Conservation (phyloP, 2,888 invertebrate species). For the Apotomis capreana region DNA sequence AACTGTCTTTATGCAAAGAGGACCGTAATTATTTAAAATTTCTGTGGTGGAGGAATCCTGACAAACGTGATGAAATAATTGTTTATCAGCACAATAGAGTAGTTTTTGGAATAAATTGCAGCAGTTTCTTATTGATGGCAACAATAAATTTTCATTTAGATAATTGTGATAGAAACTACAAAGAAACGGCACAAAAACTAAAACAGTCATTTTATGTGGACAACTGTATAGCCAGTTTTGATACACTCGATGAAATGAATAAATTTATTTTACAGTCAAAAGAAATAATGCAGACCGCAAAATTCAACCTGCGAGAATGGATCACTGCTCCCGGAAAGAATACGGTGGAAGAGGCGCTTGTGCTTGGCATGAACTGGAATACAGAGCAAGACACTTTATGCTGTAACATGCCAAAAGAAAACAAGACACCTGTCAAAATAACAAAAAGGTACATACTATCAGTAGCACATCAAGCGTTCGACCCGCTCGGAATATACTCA, state of each 20-base stretch:
- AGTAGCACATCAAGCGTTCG: no score
- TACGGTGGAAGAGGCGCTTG: not conserved
- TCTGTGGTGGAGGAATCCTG: conserved; percentile 8
- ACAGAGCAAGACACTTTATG: not conserved
- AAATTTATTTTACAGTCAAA: not conserved
- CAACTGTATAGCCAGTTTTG: conserved; percentile 37
- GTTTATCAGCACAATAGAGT: conserved; percentile 16
- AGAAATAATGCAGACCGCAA: not conserved
- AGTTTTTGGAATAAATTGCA: conserved; percentile 35
- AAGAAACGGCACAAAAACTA: conserved; percentile 23
- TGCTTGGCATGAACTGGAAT: conserved; percentile 2
- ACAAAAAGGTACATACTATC: no score
- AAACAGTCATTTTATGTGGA: conserved; percentile 37
- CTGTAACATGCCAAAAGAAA: not conserved
- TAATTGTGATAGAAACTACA: not conserved
- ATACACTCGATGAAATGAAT: not conserved
- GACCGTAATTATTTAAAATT: conserved; percentile 12
- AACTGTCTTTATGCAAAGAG: not conserved
- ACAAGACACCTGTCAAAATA: no score
- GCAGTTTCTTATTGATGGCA: conserved; percentile 32
- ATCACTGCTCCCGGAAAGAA: not conserved
- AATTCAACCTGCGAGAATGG: not conserved
- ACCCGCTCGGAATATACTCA: no score
- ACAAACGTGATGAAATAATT: not conserved
- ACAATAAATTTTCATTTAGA: conserved; percentile 32